Conservation (phyloP, 2,113 vertebrate genomes). For the Hemichromis elongatus region DNA sequence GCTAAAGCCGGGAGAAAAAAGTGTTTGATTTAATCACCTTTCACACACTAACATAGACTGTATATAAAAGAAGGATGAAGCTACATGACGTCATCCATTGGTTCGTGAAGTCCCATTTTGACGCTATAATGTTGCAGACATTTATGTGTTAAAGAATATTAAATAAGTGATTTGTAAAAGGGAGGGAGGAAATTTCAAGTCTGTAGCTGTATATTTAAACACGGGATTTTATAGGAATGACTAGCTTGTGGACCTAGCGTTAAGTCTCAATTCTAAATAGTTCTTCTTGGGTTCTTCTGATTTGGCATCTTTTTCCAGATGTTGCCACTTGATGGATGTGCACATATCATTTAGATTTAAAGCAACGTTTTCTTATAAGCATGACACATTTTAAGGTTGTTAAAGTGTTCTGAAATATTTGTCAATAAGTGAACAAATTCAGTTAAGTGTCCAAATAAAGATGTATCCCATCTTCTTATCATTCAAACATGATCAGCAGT, state of each 20-base stretch:
- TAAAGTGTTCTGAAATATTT: not conserved
- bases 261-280: not conserved
- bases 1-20: not conserved
- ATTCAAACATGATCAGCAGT: not conserved
- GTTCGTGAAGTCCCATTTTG: not conserved
- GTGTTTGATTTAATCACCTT: not conserved
- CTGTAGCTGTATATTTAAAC: not conserved
- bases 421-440: not conserved
- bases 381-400: not conserved
- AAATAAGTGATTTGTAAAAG: not conserved
- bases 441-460: not conserved
- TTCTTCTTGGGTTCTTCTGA: not conserved
- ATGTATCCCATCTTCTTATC: not conserved
- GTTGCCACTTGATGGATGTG: not conserved
- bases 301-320: not conserved
- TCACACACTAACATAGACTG: not conserved
- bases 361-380: not conserved
- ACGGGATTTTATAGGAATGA: not conserved
- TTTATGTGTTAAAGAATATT: not conserved
- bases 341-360: not conserved
- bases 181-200: not conserved
- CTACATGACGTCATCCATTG: not conserved
- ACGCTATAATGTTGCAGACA: not conserved
- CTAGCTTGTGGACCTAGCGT: not conserved
- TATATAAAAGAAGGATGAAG: not conserved